Conservation (phyloP, 2,797 vertebrate genomes). For the Acipenser oxyrinchus region DNA sequence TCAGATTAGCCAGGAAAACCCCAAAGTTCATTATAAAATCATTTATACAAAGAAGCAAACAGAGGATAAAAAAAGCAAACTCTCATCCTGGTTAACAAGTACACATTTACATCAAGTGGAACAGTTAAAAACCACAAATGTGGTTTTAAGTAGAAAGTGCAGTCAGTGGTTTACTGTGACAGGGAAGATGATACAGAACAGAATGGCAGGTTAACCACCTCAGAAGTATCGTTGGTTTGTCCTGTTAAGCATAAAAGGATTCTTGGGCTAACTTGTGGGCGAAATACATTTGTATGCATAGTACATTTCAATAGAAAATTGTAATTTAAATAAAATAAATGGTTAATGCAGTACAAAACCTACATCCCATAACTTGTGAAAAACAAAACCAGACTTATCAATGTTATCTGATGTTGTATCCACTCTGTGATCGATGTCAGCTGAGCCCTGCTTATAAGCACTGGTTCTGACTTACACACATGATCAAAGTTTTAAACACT, state of each 20-base stretch:
- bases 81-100: not conserved
- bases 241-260: not conserved
- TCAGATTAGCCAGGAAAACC: not conserved
- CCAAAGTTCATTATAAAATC: not conserved
- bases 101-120: not conserved
- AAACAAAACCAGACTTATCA: too few relatives aligned
- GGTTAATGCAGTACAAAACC: too few relatives aligned
- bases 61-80: not conserved
- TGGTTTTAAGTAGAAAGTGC: not conserved
- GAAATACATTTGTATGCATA: too few relatives aligned
- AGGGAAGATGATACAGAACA: not conserved
- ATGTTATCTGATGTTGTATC: too few relatives aligned
- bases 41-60: not conserved
- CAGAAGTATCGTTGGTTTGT: not conserved
- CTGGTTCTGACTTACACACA: too few relatives aligned
- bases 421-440: too few relatives aligned
- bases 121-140: not conserved
- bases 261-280: not conserved
- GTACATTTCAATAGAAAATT: too few relatives aligned
- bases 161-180: not conserved
- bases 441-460: too few relatives aligned
- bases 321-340: too few relatives aligned
- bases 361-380: too few relatives aligned
- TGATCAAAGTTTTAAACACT: too few relatives aligned
- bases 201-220: not conserved